Percentiles rank a stretch among this genome's conserved stretches.
These are phyloP conservation scores for Bagarius yarrelli DNA, from an alignment of 2,113 vertebrate genomes.

Conservation along the genomic window DNA sequence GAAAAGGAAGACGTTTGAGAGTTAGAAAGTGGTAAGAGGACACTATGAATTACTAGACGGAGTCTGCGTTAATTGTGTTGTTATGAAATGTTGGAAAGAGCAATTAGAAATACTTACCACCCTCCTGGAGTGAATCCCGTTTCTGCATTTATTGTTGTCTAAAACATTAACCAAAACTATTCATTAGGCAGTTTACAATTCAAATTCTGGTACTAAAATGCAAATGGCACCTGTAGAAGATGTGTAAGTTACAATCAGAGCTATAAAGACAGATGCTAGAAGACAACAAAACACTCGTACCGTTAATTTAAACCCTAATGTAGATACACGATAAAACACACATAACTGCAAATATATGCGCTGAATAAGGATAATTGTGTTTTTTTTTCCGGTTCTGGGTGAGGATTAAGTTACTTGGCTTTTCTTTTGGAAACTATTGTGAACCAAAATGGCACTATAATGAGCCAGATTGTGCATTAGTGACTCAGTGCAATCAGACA, in stretches of 20 bases:
- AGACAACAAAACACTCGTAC: not conserved
- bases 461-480: constrained; percentile 13
- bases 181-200: not conserved
- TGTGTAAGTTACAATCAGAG: not conserved
- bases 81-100: too few species aligned
- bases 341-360: not conserved
- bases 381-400: not conserved
- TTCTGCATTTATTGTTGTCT: not conserved
- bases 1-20: not conserved
- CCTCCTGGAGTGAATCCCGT: too few species aligned
- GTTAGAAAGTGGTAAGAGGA: not conserved
- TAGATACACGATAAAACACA: not conserved
- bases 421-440: constrained; percentile 6
- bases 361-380: not conserved
- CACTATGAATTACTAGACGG: not conserved
- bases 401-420: not conserved
- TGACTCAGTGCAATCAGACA: constrained; percentile 25
- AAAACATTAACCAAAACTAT: not conserved
- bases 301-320: not conserved
- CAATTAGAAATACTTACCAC: too few species aligned
- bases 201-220: not conserved
- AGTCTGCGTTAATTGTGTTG: too few species aligned
- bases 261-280: not conserved
- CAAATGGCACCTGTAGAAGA: not conserved
- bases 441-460: not conserved